Evolutionary conservation across 2,888 invertebrate genomes (phyloP), one percentile per base, ranked within the genome.

Genomic region (Archaeoteleia sp.): DNA sequence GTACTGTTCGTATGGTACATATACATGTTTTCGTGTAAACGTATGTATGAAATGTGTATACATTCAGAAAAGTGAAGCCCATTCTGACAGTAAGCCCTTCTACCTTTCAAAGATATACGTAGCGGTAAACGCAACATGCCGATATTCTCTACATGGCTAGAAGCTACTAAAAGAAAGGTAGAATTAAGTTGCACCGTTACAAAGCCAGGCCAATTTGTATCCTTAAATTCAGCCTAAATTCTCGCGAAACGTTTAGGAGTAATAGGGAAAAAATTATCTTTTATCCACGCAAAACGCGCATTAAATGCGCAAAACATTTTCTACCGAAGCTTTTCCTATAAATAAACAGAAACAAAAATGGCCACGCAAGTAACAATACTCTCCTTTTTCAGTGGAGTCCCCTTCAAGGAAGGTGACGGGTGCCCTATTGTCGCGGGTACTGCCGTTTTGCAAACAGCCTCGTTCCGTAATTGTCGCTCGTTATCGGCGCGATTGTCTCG

Each of bases 381-480:
- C n/a, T n/a, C n/a, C n/a, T n/a, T n/a, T n/a, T n/a, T n/a, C n/a
- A n/a, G n/a, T n/a, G n/a, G n/a, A n/a, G n/a, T n/a, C n/a, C n/a
- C n/a, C n/a, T n/a, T n/a, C n/a, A n/a, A n/a, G n/a, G n/a, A n/a
- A n/a, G n/a, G 35, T 42, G 39, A 42, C 53, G 49, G 35, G 37
- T 40, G 45, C 39, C 37, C 67, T 65, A 75, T 78, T 78, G 78
- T 78, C 71, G 69, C 57, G 42, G 58, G 42, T 55, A 35, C 17
- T 51, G 51, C 71, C 63, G 71, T 73, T 80, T 74, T 73, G 76
- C 78, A 74, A 79, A 73, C 73, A 70, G 51, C 37, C 45, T 53
- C 66, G 40, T 63, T 55, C 68, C 75, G 74, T 81, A 78, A 81
- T 81, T 81, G 80, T 79, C 73, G 72, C 77, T 80, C 78, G 80